Evolutionary conservation across 2,113 vertebrate genomes (phyloP).

Genomic region (Caranx melampygus): DNA sequence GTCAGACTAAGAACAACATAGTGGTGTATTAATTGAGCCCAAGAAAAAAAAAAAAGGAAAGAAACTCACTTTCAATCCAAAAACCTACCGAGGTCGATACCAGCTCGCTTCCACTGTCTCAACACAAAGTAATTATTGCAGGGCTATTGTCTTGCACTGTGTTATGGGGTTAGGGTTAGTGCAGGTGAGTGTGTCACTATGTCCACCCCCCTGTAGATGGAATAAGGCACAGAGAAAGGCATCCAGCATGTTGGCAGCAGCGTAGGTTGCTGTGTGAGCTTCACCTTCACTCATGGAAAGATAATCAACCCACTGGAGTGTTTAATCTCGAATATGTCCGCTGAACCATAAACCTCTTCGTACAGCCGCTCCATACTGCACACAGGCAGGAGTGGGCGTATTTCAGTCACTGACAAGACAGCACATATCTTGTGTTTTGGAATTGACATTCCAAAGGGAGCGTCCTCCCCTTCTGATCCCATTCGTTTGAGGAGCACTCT

Average conservation of each 20-base stretch:
- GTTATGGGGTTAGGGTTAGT: background rate
- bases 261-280: constrained; percentile 17
- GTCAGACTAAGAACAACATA: background rate
- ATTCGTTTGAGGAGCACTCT: constrained; percentile 18
- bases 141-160: background rate
- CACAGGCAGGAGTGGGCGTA: constrained; percentile 5
- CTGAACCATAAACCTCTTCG: constrained; percentile 56
- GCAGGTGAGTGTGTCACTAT: constrained; percentile 21
- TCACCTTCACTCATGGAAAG: constrained; percentile 65
- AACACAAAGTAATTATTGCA: constrained; percentile 4
- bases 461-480: constrained; percentile 21
- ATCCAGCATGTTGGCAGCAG: constrained; percentile 27
- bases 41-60: background rate
- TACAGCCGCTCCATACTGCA: constrained; percentile 16
- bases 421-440: constrained; percentile 34
- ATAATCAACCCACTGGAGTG: constrained; percentile 69
- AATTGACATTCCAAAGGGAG: constrained; percentile 41
- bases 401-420: constrained; percentile 40
- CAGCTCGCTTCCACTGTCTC: background rate
- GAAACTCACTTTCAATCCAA: background rate
- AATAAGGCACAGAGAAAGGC: constrained; percentile 14
- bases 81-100: constrained; percentile 6
- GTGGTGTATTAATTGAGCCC: background rate
- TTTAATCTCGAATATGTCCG: constrained; percentile 59
- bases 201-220: background rate